Evolutionary conservation across 1,140 invertebrate genomes (phyloP).

Genomic region (Campoletis sonorensis): DNA sequence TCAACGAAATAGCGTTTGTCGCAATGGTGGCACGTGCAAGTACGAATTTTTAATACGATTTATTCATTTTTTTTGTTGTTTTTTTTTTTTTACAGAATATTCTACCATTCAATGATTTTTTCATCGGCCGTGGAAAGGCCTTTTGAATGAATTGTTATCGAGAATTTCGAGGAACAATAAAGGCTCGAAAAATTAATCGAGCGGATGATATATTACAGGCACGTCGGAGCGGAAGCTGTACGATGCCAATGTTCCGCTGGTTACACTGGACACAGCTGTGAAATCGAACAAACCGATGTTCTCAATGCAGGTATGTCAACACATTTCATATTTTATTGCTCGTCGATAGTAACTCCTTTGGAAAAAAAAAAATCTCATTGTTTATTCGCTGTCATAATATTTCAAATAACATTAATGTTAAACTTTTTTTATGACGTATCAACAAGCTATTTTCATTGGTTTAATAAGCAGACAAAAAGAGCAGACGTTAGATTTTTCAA

Average conservation of each 20-base stretch:
- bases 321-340: background rate
- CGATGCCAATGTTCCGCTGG: slow-evolving; percentile 81
- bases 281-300: slow-evolving; percentile 77
- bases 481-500: too few relatives aligned
- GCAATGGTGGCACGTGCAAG: slow-evolving; percentile 88
- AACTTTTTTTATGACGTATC: too few relatives aligned
- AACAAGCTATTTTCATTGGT: too few relatives aligned
- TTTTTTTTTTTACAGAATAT: slow-evolving; percentile 2
- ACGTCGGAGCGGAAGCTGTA: slow-evolving; percentile 83
- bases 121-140: too few relatives aligned
- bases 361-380: background rate
- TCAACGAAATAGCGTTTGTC: slow-evolving; percentile 80
- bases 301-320: slow-evolving; percentile 32
- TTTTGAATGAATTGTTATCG: too few relatives aligned
- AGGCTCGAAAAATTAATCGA: background rate
- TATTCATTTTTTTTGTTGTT: slow-evolving; percentile 7
- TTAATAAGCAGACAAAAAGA: too few relatives aligned
- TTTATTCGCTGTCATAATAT: background rate
- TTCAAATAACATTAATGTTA: too few relatives aligned
- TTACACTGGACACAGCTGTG: slow-evolving; percentile 82
- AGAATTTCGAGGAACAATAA: background rate
- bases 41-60: slow-evolving; percentile 75
- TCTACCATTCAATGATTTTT: too few relatives aligned
- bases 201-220: slow-evolving; percentile 75
- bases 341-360: background rate